Evolutionary conservation across 2,113 vertebrate genomes (phyloP).

Genomic region (Piprites chloris): DNA sequence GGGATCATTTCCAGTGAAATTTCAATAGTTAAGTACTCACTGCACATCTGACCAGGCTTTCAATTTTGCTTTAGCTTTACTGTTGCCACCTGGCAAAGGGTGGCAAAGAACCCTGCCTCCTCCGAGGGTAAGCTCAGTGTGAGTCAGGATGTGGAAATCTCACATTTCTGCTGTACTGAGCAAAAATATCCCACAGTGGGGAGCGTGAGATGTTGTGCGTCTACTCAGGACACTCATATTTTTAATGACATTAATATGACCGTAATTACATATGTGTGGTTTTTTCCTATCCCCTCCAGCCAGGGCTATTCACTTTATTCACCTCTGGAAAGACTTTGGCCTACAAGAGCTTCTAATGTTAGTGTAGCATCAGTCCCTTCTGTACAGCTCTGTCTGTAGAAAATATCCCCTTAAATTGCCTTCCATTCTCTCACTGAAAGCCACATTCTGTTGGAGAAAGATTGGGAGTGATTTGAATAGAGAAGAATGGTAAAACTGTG

Average conservation of each 20-base stretch:
- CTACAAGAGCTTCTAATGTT: neutral
- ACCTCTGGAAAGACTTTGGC: neutral
- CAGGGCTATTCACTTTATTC: neutral
- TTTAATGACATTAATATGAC: neutral
- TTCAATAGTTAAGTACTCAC: neutral
- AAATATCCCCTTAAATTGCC: neutral
- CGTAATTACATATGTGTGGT: accelerated
- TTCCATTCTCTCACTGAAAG: neutral
- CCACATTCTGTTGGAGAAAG: neutral
- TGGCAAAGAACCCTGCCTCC: neutral
- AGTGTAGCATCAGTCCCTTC: neutral
- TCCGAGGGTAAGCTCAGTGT: neutral
- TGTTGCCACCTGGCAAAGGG: neutral
- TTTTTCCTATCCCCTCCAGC: neutral
- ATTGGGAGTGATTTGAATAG: too few relatives aligned
- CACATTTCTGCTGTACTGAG: neutral
- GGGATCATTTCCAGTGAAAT: neutral
- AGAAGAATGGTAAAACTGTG: neutral
- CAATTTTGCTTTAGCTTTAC: neutral
- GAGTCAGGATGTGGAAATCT: neutral
- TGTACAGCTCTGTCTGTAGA: neutral
- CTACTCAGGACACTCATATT: neutral
- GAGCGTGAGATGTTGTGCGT: too few relatives aligned
- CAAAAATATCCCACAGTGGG: neutral
- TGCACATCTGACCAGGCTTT: neutral